Conservation (phyloP, 2,113 vertebrate species). For the Paracanthobrama guichenoti region DNA sequence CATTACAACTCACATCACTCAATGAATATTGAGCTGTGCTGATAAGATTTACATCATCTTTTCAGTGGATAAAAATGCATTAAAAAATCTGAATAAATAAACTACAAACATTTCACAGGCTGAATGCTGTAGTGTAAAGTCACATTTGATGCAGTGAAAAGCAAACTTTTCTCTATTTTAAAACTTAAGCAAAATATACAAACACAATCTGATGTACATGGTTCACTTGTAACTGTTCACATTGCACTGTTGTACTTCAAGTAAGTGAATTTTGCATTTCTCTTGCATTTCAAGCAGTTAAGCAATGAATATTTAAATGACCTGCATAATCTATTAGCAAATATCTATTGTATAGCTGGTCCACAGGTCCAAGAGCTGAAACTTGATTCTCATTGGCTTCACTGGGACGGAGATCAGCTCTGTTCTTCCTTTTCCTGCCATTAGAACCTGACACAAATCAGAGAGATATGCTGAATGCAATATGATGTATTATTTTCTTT, state of each 20-base stretch:
- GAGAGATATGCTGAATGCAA: neutral
- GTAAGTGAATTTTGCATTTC: slow-evolving; percentile 23
- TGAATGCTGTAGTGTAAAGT: neutral
- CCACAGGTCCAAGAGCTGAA: neutral
- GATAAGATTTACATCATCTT: neutral
- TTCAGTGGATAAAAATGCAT: neutral
- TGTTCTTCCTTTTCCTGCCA: neutral
- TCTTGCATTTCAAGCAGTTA: slow-evolving; percentile 6
- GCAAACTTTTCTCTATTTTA: neutral
- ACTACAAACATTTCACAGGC: slow-evolving; percentile 19
- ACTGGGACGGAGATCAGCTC: neutral
- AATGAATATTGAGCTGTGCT: slow-evolving; percentile 4
- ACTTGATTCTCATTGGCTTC: neutral
- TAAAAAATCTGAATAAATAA: slow-evolving; percentile 8
- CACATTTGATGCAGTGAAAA: neutral
- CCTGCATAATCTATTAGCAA: neutral
- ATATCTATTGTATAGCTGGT: neutral
- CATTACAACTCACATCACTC: neutral
- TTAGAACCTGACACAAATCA: slow-evolving; percentile 38
- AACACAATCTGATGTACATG: neutral
- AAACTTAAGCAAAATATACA: neutral
- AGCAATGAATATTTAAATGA: slow-evolving; percentile 24
- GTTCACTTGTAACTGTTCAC: neutral
- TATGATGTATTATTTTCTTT: neutral
- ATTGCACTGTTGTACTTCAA: slow-evolving; percentile 19